Base-by-base conservation (phyloP, 2,113 vertebrate species). In the Empidonax alnorum region DNA sequence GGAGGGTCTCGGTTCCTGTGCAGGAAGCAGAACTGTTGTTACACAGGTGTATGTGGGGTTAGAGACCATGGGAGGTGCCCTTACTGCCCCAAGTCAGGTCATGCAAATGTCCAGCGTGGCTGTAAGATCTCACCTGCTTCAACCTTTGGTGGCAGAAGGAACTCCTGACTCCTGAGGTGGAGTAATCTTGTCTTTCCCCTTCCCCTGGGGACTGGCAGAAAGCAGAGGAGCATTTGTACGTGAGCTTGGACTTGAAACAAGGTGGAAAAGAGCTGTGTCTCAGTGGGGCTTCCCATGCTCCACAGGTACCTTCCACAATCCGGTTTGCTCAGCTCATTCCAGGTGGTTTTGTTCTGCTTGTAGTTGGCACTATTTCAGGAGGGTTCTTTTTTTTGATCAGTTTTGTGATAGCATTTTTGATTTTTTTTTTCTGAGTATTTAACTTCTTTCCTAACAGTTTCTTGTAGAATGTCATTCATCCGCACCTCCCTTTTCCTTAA, bases 371-470 rank as follows among this genome's bases (percentile, higher is more conserved):
- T 44, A 5, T 82, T 89, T 91, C 72, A 52, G 78, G 62, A 7
- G 35, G 10, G 31, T 63, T 88, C 42, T 35, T 84, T 76, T 76
- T 86, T 79, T 52, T 17, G 13, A 53, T 94, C 25, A 58, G 46
- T 84, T 92, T 84, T 63, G 65, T 89, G 89, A 49, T 76, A 93
- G 61, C 50, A 27, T 84, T 65, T 85, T 81, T 17, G 53, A 22
- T 62, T 35, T 35, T 35, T 35, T 88, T 42, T 87, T 88, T 35
- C 65, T 61, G 46, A 66, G 71, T 81, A 55, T 47, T 67, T 53
- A 58, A n/a, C 23, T 3, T 76, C 88, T 79, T 86, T 86, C 41
- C 50, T 74, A 42, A 61, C 37, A 20, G 55, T 53, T 28, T 75
- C n/a, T 31, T 46, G 35, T 81, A 72, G 42, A 59, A 47, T 49